Base-by-base conservation (phyloP, 2,113 vertebrate genomes). In the Eurypyga helias region DNA sequence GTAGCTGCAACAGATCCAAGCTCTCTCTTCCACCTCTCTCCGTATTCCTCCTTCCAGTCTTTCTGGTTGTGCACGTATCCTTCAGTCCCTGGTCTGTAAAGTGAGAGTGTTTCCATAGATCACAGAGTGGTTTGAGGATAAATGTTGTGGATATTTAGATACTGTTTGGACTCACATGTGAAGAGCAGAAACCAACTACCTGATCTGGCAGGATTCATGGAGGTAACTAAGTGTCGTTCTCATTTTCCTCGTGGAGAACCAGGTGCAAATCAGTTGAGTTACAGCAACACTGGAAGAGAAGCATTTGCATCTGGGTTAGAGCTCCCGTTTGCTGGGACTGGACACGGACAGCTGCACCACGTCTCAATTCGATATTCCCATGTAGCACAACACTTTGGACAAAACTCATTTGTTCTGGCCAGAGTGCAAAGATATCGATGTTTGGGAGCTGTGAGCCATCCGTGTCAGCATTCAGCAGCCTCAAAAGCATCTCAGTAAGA, bases 1-100 rank as follows among this genome's bases (percentile, higher is more conserved):
- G 45, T 33, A 51, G 34, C 31, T 58, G 38, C 23, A 17, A 7
- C 0, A 0, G 31, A 75, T 10, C 76, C 24, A 48, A 17, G 7
- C 54, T 71, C 48, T 71, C 26, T 20, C 31, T 34, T 43, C 51
- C 54, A 9, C 31, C 33, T 57, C 55, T 43, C 21, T 41, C 64
- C 7, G 11, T 2, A 1, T 23, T 78, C 45, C 7, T 58, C 34
- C 64, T 43, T 25, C 41, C 33, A 16, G 1, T 71, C 26, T 36
- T 72, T 21, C 28, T 23, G 13, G 20, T 71, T 9, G 0, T 15
- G 25, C 18, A 24, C 0, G 0, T 65, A 41, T 70, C 33, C 34
- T 48, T 67, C 0, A 0, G 8, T 67, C 85, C 54, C 26, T 43
- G 31, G 21, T 33, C 2, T 24, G 13, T 57, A 13, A 66, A 43